Percentiles rank a stretch among this genome's conserved stretches.
These are phyloP conservation scores for Tauraco erythrolophus DNA, from an alignment of 2,113 vertebrate species.

Conservation along the genomic window DNA sequence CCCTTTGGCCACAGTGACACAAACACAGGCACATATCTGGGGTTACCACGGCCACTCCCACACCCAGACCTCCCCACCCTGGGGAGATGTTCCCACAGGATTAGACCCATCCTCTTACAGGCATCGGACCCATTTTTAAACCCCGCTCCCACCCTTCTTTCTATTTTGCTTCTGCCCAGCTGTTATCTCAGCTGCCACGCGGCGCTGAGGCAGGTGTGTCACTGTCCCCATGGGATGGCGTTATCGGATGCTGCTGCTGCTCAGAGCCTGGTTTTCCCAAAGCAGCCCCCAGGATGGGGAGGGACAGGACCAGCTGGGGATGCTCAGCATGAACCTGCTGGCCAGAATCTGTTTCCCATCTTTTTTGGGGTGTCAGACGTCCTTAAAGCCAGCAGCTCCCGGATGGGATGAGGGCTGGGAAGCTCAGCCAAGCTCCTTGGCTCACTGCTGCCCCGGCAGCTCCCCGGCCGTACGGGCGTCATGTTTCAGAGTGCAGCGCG, in stretches of 20 bases:
- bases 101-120: not conserved
- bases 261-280: not conserved
- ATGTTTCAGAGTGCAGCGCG: constrained; percentile 25
- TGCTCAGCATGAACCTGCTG: fast-evolving
- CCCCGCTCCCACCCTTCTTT: not conserved
- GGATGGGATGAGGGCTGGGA: not conserved
- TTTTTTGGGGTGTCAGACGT: not conserved
- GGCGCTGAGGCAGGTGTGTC: not conserved
- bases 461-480: not conserved
- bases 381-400: not conserved
- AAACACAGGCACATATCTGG: not conserved
- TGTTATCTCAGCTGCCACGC: not conserved
- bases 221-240: not conserved
- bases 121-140: not conserved
- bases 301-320: fast-evolving
- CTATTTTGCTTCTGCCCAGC: constrained; percentile 31
- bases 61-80: not conserved
- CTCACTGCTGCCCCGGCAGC: not conserved
- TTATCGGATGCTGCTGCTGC: not conserved
- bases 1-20: not conserved
- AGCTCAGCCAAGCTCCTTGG: constrained; percentile 33
- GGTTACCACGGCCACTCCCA: not conserved
- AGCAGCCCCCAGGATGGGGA: not conserved
- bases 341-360: not conserved
- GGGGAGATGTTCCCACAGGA: not conserved